phyloP scores from a whole-genome alignment of 2,113 vertebrate genomes.

The Cranoglanis bouderius region DNA sequence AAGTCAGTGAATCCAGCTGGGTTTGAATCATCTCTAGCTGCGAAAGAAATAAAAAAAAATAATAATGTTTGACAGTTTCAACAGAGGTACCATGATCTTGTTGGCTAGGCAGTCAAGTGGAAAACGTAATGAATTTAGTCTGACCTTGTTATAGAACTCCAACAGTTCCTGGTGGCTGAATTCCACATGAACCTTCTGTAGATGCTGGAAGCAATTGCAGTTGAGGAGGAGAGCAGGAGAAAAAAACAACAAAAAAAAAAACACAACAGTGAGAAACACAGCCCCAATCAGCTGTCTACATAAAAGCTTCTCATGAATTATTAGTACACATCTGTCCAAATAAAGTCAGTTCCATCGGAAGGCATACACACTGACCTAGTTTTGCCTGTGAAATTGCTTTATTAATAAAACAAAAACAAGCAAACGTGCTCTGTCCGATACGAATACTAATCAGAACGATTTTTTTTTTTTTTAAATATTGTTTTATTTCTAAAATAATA shows the following conservation, averaged over 20 bases:
- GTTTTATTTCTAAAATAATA: no score
- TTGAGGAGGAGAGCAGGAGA: constrained; percentile 21
- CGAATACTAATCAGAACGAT: not conserved
- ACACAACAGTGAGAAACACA: constrained; percentile 27
- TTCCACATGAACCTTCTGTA: constrained; percentile 88
- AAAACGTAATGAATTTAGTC: constrained; percentile 52
- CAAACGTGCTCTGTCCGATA: not conserved
- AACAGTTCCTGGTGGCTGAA: constrained; percentile 91
- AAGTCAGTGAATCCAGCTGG: constrained; percentile 95
- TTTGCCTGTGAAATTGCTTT: not conserved
- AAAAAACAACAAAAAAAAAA: not conserved
- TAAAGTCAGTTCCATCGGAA: constrained; percentile 56
- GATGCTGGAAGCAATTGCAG: constrained; percentile 66
- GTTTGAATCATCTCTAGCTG: constrained; percentile 94
- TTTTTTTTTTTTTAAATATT: not conserved
- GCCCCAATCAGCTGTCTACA: constrained; percentile 53
- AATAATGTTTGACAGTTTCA: constrained; percentile 9
- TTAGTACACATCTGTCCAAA: constrained; percentile 55
- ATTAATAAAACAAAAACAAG: not conserved
- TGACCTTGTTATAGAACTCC: constrained; percentile 96
- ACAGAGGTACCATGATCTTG: not conserved
- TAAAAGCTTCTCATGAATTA: constrained; percentile 69
- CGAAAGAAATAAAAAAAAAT: constrained; percentile 63
- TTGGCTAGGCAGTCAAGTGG: constrained; percentile 1
- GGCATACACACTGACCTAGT: not conserved